Evolutionary conservation across 2,797 vertebrate genomes (phyloP).

Genomic region (Carcharodon carcharias): DNA sequence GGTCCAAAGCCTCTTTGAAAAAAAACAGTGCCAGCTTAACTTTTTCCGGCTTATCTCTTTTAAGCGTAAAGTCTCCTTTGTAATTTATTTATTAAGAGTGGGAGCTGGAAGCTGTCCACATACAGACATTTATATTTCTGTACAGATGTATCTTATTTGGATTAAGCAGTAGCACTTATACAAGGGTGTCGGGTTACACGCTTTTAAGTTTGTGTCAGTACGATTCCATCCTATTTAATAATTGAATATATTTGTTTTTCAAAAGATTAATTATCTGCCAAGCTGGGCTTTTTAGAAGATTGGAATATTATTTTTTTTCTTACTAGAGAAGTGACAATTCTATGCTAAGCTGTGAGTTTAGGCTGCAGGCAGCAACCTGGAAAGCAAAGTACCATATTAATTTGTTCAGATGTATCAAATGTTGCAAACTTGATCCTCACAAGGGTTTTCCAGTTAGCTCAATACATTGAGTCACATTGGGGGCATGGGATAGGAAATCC

Average conservation of each 20-base stretch:
- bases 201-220: slow-evolving; percentile 35
- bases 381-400: not conserved
- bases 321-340: slow-evolving; percentile 19
- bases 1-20: slow-evolving; percentile 18
- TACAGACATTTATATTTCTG: slow-evolving; percentile 45
- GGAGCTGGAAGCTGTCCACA: slow-evolving; percentile 47
- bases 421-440: not conserved
- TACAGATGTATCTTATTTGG: slow-evolving; percentile 43
- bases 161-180: slow-evolving; percentile 44
- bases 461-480: not conserved
- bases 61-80: slow-evolving; percentile 54
- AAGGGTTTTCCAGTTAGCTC: not conserved
- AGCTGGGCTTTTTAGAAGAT: slow-evolving; percentile 33
- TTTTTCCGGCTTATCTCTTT: slow-evolving; percentile 53
- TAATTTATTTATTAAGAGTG: slow-evolving; percentile 58
- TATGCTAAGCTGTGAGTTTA: slow-evolving; percentile 34
- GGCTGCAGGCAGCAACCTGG: slow-evolving; percentile 21
- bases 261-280: slow-evolving; percentile 31
- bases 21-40: slow-evolving; percentile 45
- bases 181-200: slow-evolving; percentile 46
- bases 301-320: slow-evolving; percentile 27
- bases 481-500: not conserved
- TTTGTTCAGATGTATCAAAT: not conserved
- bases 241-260: slow-evolving; percentile 35
- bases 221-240: slow-evolving; percentile 38